phyloP scores from a whole-genome alignment of 2,797 vertebrate species.

The Peromyscus eremicus region DNA sequence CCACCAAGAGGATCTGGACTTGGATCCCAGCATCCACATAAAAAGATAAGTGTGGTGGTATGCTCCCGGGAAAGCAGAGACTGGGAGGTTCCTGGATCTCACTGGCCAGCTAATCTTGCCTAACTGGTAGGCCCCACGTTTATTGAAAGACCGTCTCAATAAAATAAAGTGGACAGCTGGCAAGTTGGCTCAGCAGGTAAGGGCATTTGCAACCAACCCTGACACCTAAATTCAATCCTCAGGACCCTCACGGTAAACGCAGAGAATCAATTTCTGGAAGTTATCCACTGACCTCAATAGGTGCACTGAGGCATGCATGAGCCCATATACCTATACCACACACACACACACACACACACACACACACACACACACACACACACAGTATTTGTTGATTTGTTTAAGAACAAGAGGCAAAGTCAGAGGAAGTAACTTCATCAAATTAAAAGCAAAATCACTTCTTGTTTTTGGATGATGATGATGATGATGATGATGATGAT shows the following conservation, averaged over 20 bases:
- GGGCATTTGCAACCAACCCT: not conserved
- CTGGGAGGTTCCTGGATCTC: not conserved
- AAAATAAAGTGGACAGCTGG: not conserved
- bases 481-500: not conserved
- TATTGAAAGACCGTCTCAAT: not conserved
- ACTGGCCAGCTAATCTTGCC: not conserved
- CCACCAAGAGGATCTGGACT: not conserved
- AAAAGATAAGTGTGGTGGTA: not conserved
- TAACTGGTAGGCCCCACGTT: not conserved
- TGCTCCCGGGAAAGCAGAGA: not conserved
- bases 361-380: no score
- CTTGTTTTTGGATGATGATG: not conserved
- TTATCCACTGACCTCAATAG: not conserved
- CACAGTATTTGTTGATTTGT: not conserved
- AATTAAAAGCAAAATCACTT: conserved; percentile 23
- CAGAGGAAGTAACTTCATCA: not conserved
- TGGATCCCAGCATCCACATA: not conserved
- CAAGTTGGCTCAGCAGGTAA: not conserved
- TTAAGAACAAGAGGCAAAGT: not conserved
- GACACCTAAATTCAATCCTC: not conserved
- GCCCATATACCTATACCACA: not conserved
- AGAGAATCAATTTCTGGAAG: not conserved
- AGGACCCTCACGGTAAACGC: not conserved
- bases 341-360: no score
- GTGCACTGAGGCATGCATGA: not conserved